phyloP scores from a whole-genome alignment of 2,888 invertebrate species.

The Steromphala cineraria region DNA sequence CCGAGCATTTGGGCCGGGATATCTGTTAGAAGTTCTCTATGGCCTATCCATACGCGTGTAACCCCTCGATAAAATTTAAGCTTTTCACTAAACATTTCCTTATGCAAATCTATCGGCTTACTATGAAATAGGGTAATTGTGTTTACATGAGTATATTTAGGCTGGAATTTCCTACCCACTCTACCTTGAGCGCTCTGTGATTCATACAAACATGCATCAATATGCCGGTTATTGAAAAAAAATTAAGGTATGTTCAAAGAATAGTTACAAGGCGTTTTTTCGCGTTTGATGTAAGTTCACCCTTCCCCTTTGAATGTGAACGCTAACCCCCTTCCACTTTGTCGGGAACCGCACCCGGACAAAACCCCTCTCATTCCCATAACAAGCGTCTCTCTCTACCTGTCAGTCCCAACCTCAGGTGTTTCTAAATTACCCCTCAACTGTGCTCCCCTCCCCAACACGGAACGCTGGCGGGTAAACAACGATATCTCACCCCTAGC shows the following conservation, averaged over 20 bases:
- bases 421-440: background rate
- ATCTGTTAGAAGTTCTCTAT: background rate
- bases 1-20: too few relatives aligned
- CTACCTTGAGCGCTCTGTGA: too few relatives aligned
- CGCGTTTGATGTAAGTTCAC: background rate
- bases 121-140: background rate
- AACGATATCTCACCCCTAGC: background rate
- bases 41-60: background rate
- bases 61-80: background rate
- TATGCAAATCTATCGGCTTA: background rate
- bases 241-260: too few relatives aligned
- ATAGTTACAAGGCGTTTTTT: too few relatives aligned
- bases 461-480: background rate
- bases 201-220: too few relatives aligned
- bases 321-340: slow-evolving; percentile 7
- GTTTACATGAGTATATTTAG: background rate
- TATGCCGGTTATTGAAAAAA: too few relatives aligned
- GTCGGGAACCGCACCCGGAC: background rate
- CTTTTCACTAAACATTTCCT: background rate
- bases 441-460: background rate
- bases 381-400: background rate
- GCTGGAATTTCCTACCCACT: too few relatives aligned
- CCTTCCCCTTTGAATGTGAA: background rate
- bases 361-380: background rate
- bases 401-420: background rate